Evolutionary conservation across 2,888 invertebrate species (phyloP), one percentile per base, ranked within the genome.

Genomic region (Calameuta pallipes): DNA sequence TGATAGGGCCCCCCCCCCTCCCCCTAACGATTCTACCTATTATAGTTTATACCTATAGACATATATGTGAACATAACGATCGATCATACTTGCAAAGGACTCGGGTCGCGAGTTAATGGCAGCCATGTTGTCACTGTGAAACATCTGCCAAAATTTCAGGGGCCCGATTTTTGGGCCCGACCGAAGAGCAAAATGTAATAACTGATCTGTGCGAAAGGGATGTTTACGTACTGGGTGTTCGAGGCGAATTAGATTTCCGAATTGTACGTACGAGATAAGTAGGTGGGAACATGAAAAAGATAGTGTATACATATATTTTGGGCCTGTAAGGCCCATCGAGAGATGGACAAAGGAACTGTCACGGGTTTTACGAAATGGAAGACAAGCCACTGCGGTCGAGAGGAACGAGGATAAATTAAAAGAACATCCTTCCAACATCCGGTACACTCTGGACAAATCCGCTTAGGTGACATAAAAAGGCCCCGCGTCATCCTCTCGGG

Each of bases 391-490:
- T 76, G 79, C 34, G 76, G 78, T 81, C 76, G 78, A 36, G 34
- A 78, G 82, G 82, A 76, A 76, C 77, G 78, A 79, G 83, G 84
- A 88, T 87, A 88, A 91, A 91, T 91, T 91, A 87, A 89, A 85
- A 84, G 85, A 85, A 85, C 87, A 87, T 84, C 84, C 85, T 82
- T 78, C 81, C 80, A 75, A 83, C 87, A 86, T 89, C 86, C 86
- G 87, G 84, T 84, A 82, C 81, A 79, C 85, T 84, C 79, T 84
- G 85, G 90, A 86, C 85, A 90, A 89, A 89, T 87, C 89, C 87
- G 86, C 89, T 88, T 89, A 83, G 84, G 79, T 81, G 82, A 78
- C 85, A 78, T 85, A 87, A 88, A 90, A 87, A 85, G 89, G 83
- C 84, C 83, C 78, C 80, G 80, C 31, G 75, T 76, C 75, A 79